Conservation (phyloP, 2,797 vertebrate genomes). For the Myotis daubentonii region DNA sequence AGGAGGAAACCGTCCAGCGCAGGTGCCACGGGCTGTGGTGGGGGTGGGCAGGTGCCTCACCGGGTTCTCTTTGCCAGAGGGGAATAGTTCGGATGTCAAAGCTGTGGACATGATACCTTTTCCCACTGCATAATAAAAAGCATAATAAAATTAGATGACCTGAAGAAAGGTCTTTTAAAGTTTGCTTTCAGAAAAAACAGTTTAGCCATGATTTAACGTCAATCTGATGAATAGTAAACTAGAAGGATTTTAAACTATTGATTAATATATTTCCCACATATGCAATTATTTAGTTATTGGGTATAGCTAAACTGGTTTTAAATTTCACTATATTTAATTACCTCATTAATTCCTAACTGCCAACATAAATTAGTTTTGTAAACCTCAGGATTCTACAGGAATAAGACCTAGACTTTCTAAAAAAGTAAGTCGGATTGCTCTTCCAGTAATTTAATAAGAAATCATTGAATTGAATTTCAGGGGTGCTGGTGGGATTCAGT, state of each 20-base stretch:
- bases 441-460: slow-evolving; percentile 19
- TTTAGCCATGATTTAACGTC: not conserved
- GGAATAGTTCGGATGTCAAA: not conserved
- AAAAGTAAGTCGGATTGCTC: not conserved
- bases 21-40: not conserved
- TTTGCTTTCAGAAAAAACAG: slow-evolving; percentile 6
- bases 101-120: not conserved
- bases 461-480: not conserved
- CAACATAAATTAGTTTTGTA: not conserved
- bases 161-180: slow-evolving; percentile 9
- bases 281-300: not conserved
- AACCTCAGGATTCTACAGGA: not conserved
- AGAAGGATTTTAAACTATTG: not conserved
- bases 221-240: not conserved
- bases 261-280: not conserved
- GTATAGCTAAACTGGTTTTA: not conserved
- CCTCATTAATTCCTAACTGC: not conserved
- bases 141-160: not conserved
- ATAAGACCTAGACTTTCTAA: not conserved
- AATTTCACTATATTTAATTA: slow-evolving; percentile 37
- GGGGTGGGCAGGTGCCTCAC: not conserved
- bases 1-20: not conserved
- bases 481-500: not conserved
- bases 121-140: not conserved
- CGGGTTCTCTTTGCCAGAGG: not conserved